These are phyloP conservation scores for Holacanthus passer DNA, from an alignment of 2,113 vertebrate species.

Conservation along the genomic window DNA sequence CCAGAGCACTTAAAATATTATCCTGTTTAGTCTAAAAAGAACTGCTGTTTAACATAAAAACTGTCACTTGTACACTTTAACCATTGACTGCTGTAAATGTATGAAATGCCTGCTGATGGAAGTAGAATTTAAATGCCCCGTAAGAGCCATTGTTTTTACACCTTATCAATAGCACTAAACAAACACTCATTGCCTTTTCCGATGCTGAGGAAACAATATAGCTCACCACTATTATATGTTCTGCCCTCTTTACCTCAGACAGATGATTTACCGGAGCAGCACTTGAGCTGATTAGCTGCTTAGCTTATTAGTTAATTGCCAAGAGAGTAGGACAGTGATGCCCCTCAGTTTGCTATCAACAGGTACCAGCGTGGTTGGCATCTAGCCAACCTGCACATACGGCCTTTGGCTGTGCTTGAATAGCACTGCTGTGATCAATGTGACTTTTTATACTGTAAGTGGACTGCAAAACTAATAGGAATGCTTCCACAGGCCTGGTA, in stretches of 20 bases:
- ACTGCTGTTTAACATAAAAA: not conserved
- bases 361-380: constrained; percentile 45
- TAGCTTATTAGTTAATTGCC: constrained; percentile 70
- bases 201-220: constrained; percentile 24
- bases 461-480: constrained; percentile 29
- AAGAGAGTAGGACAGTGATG: constrained; percentile 48
- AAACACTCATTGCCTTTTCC: constrained; percentile 2
- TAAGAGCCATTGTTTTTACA: constrained; percentile 11
- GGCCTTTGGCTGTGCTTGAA: constrained; percentile 37
- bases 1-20: not conserved
- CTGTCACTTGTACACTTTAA: constrained; percentile 11
- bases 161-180: constrained; percentile 41
- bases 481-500: constrained; percentile 2
- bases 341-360: constrained; percentile 51
- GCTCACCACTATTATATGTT: constrained; percentile 35
- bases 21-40: constrained; percentile 2
- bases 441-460: constrained; percentile 19
- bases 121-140: constrained; percentile 22
- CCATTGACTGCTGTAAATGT: constrained; percentile 33
- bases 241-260: constrained; percentile 31
- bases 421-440: constrained; percentile 34
- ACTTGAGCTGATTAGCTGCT: constrained; percentile 63
- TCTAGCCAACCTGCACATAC: not conserved
- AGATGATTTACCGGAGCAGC: constrained; percentile 56
- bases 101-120: constrained; percentile 20